phyloP scores from a whole-genome alignment of 2,888 invertebrate species.

The Drosophila neotestacea region DNA sequence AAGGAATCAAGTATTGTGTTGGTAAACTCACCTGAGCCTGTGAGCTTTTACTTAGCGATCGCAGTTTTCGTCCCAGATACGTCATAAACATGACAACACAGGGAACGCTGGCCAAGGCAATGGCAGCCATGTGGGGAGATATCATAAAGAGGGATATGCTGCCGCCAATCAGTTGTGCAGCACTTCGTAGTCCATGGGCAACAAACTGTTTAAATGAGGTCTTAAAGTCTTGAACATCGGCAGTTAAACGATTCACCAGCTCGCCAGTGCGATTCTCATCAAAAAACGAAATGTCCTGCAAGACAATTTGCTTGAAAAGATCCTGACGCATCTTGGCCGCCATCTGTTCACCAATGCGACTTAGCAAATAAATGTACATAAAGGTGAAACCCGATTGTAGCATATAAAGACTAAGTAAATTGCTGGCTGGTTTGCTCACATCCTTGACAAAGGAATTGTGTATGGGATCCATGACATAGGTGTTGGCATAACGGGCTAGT shows the following conservation, averaged over 20 bases:
- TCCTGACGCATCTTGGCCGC: constrained; percentile 92
- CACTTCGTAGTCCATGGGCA: constrained; percentile 95
- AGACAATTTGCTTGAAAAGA: constrained; percentile 92
- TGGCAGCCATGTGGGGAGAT: constrained; percentile 94
- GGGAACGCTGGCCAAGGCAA: constrained; percentile 94
- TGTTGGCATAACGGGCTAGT: constrained; percentile 87
- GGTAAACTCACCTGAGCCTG: constrained; percentile 90
- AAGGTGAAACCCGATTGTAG: constrained; percentile 92
- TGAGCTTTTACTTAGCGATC: constrained; percentile 91
- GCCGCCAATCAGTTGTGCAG: constrained; percentile 90
- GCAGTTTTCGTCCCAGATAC: constrained; percentile 91
- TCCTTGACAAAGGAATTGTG: constrained; percentile 83
- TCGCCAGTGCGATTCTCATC: constrained; percentile 96
- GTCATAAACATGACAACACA: constrained; percentile 94
- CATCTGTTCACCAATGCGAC: constrained; percentile 95
- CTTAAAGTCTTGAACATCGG: constrained; percentile 98
- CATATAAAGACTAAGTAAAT: constrained; percentile 83
- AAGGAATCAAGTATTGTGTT: too few relatives aligned
- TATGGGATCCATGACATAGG: constrained; percentile 84
- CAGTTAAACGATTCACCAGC: constrained; percentile 94
- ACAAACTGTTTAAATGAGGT: constrained; percentile 97
- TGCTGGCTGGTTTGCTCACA: constrained; percentile 82
- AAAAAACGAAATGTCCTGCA: constrained; percentile 95
- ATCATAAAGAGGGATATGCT: constrained; percentile 89
- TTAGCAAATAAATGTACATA: constrained; percentile 93